Conservation (phyloP, 1,140 invertebrate species). For the Atta texana region DNA sequence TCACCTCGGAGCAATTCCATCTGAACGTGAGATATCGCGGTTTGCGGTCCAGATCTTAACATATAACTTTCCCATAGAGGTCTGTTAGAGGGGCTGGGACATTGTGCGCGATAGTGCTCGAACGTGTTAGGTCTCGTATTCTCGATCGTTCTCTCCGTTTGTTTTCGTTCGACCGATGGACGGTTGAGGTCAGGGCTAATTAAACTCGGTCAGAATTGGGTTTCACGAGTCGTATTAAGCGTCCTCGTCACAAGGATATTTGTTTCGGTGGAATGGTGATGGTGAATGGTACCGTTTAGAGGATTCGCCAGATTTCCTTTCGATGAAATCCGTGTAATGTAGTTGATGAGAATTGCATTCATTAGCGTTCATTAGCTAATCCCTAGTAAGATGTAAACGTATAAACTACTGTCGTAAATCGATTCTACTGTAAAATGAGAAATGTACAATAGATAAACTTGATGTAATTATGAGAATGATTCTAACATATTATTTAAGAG, state of each 20-base stretch:
- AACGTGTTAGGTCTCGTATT: slow-evolving; percentile 40
- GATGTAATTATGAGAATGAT: neutral
- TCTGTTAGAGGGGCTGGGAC: neutral
- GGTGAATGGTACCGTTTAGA: neutral
- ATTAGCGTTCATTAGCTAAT: slow-evolving; percentile 11
- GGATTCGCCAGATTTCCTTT: slow-evolving; percentile 10
- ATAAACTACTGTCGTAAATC: neutral
- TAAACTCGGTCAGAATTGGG: slow-evolving; percentile 43
- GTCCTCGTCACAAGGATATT: slow-evolving; percentile 55
- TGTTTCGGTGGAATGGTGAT: slow-evolving; percentile 39
- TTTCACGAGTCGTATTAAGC: slow-evolving; percentile 25
- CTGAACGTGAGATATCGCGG: slow-evolving; percentile 57
- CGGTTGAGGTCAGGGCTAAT: slow-evolving; percentile 67
- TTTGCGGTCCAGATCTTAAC: slow-evolving; percentile 58
- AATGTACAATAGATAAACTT: neutral
- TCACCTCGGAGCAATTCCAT: slow-evolving; percentile 21
- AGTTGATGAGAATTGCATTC: slow-evolving; percentile 1
- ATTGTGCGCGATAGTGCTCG: slow-evolving; percentile 14
- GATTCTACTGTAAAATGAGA: neutral
- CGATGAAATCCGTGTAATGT: slow-evolving; percentile 15
- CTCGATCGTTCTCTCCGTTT: slow-evolving; percentile 12
- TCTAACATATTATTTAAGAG: neutral
- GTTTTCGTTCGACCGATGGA: slow-evolving; percentile 2
- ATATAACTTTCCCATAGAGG: slow-evolving; percentile 1
- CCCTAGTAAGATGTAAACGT: neutral